Conservation (phyloP, 2,113 vertebrate species). For the Ochotona princeps region DNA sequence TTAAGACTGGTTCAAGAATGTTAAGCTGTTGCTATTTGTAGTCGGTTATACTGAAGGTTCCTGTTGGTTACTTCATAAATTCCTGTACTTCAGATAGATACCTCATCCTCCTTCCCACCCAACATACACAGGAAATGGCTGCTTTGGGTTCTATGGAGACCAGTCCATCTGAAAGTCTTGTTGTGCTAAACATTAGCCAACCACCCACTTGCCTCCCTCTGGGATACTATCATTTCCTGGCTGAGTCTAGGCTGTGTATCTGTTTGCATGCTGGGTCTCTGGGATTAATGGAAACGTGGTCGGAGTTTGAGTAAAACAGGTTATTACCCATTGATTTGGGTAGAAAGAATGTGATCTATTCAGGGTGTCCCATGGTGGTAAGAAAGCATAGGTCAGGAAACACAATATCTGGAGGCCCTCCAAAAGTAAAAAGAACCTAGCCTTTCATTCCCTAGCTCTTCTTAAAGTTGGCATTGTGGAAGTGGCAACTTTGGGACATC, state of each 20-base stretch:
- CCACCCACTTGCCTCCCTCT: neutral
- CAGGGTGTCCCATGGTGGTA: neutral
- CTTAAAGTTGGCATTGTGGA: neutral
- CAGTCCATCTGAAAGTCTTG: slow-evolving; percentile 28
- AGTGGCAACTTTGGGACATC: neutral
- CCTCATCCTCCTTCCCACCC: neutral
- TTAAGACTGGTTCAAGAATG: slow-evolving; percentile 57
- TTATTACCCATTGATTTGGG: slow-evolving; percentile 37
- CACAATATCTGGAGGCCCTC: neutral
- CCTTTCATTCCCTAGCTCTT: neutral
- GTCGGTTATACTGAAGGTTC: slow-evolving; percentile 11
- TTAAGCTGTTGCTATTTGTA: slow-evolving; percentile 48
- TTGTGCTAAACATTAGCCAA: neutral
- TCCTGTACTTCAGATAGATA: neutral
- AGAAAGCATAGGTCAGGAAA: neutral
- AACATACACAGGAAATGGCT: neutral
- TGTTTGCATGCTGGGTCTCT: neutral
- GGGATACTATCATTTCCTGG: slow-evolving; percentile 17
- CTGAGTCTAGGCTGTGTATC: neutral
- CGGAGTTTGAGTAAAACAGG: neutral
- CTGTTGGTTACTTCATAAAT: slow-evolving; percentile 23
- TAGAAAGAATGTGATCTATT: neutral
- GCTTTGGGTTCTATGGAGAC: neutral
- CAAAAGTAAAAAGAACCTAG: neutral
- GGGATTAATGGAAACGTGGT: neutral